Conservation (phyloP, 2,113 vertebrate genomes). For the Microtus richardsoni region DNA sequence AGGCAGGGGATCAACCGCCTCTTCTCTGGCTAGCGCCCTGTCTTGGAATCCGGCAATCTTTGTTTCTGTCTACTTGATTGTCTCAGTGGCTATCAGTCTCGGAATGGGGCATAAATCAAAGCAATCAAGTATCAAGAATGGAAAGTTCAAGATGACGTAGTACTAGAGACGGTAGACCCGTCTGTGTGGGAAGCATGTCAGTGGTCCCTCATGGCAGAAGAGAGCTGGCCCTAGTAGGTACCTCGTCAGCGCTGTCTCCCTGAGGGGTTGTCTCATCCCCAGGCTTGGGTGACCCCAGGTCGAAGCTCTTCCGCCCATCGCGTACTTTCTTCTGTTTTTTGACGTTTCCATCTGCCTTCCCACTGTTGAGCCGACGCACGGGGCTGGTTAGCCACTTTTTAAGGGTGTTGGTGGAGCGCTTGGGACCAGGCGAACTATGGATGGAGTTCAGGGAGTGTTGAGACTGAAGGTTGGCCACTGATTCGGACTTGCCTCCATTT, state of each 20-base stretch:
- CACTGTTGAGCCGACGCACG: slow-evolving; percentile 95
- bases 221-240: slow-evolving; percentile 63
- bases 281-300: slow-evolving; percentile 91
- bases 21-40: not conserved
- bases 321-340: slow-evolving; percentile 96
- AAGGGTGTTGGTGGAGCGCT: slow-evolving; percentile 97
- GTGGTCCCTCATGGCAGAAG: not conserved
- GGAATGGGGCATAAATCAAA: not conserved
- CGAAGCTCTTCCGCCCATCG: slow-evolving; percentile 93
- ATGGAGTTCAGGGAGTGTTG: slow-evolving; percentile 96
- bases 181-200: not conserved
- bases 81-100: not conserved
- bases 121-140: not conserved
- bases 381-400: slow-evolving; percentile 99
- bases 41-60: not conserved
- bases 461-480: slow-evolving; percentile 95
- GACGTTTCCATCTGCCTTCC: slow-evolving; percentile 94
- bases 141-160: not conserved
- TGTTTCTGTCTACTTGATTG: not conserved
- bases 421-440: slow-evolving; percentile 95
- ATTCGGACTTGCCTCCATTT: slow-evolving; percentile 94
- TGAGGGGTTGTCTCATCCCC: slow-evolving; percentile 91
- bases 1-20: not conserved
- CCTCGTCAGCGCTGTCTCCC: slow-evolving; percentile 95
- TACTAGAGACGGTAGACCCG: not conserved